Base-by-base conservation (phyloP, 1,140 invertebrate genomes). In the Heliconius melpomene region DNA sequence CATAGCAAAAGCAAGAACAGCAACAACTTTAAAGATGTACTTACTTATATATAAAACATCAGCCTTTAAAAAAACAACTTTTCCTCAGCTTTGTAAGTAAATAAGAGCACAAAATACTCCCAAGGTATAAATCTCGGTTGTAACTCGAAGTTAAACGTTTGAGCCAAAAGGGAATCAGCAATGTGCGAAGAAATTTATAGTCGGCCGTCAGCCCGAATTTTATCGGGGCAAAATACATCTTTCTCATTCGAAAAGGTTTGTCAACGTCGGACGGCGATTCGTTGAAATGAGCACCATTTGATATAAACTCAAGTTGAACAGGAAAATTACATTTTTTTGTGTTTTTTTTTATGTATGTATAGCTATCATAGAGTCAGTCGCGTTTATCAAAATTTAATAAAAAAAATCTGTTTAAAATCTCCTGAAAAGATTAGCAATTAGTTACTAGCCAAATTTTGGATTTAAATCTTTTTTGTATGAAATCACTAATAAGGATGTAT, bases 221-320 rank as follows among this genome's bases (percentile, higher is more conserved):
- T 89, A 90, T 90, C 88, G 88, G 78, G 84, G 84, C 82, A 85
- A 90, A 90, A 91, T 92, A 91, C 87, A 92, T 92, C 87, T 90
- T 92, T 91, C 90, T 90, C 88, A 88, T 91, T 87, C 85, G 79
- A 72, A 85, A 82, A 86, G 85, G 84, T 91, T 92, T 91, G 90
- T 92, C 91, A 92, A 90, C 81, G 91, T 91, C 91, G 83, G 50
- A 32, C 78, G 83, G 84, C 90, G 87, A 88, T 89, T 87, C 82
- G 83, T 77, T 70, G 87, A 84, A 92, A 91, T 90, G 90, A 86
- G 84, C 70, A 66, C 84, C 84, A 88, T 91, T 91, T 89, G 82
- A 84, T 87, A 89, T 89, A 84, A 85, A 81, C 81, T 82, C 81
- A 72, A 70, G 73, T 54, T 79, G 52, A 54, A 75, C 66, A 57